Conservation (phyloP, 2,113 vertebrate genomes). For the Malurus alboscapulatus region DNA sequence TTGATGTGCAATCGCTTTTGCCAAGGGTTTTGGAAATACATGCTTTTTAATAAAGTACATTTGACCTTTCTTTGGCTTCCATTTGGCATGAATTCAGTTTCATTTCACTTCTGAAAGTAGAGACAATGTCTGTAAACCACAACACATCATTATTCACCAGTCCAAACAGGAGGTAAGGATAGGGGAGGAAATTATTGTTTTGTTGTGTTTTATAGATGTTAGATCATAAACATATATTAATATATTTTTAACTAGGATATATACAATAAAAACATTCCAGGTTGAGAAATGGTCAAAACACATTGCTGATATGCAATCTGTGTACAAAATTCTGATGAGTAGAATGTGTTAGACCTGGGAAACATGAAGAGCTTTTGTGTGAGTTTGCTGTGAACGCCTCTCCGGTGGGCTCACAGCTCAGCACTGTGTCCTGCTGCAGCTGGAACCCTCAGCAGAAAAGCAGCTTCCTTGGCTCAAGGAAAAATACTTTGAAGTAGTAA, state of each 20-base stretch:
- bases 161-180: not conserved
- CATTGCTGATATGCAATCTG: not conserved
- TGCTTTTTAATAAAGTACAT: not conserved
- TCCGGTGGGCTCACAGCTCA: accelerated
- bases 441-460: not conserved
- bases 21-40: not conserved
- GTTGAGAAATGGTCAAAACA: not conserved
- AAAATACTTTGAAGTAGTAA: not conserved
- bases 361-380: not conserved
- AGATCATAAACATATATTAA: not conserved
- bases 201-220: not conserved
- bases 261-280: not conserved
- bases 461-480: not conserved
- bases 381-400: not conserved
- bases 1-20: not conserved
- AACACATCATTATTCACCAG: not conserved
- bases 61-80: constrained; percentile 7
- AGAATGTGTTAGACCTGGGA: not conserved
- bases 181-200: not conserved
- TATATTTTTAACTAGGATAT: not conserved
- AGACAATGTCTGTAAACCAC: not conserved
- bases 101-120: constrained; percentile 19
- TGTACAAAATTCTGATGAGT: not conserved
- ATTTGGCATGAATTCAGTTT: constrained; percentile 1
- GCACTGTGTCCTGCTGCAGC: not conserved